phyloP scores from a whole-genome alignment of 2,888 invertebrate species.

The Apodemia zela region DNA sequence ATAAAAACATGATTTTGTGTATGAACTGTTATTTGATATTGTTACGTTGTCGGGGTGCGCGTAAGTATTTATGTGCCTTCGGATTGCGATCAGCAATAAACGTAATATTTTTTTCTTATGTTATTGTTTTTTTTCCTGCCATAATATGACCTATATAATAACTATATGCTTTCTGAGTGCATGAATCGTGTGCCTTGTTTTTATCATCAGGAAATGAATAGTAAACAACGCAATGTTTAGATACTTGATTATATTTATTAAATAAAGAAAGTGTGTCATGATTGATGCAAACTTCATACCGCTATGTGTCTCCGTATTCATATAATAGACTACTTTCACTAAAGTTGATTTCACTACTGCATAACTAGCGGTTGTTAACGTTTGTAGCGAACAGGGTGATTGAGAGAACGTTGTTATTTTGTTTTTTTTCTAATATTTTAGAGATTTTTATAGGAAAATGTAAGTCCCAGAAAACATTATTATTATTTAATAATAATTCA shows the following conservation, averaged over 20 bases:
- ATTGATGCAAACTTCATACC: conserved; percentile 34
- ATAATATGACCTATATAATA: not conserved
- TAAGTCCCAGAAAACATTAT: too few relatives aligned
- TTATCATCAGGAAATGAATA: conserved; percentile 8
- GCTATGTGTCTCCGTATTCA: conserved; percentile 34
- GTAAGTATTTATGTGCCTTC: conserved; percentile 75
- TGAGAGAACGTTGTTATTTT: conserved; percentile 21
- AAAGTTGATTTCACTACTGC: conserved; percentile 61
- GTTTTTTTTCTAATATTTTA: not conserved
- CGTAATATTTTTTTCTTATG: conserved; percentile 69
- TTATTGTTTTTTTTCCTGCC: conserved; percentile 41
- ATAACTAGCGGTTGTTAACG: conserved; percentile 47
- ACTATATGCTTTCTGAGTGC: not conserved
- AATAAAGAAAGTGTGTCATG: conserved; percentile 33
- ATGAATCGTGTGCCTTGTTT: not conserved
- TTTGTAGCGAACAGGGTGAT: conserved; percentile 44
- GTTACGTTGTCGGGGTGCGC: conserved; percentile 77
- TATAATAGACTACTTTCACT: conserved; percentile 59
- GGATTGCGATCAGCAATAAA: conserved; percentile 77
- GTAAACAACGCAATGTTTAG: conserved; percentile 17
- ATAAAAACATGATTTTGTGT: conserved; percentile 34
- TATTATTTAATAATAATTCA: too few relatives aligned
- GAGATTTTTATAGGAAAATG: not conserved
- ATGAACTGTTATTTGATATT: conserved; percentile 52
- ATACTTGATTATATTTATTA: conserved; percentile 13